Evolutionary conservation across 2,797 vertebrate genomes (phyloP), one percentile per base, ranked within the genome.

Genomic region (Oophaga sylvatica): DNA sequence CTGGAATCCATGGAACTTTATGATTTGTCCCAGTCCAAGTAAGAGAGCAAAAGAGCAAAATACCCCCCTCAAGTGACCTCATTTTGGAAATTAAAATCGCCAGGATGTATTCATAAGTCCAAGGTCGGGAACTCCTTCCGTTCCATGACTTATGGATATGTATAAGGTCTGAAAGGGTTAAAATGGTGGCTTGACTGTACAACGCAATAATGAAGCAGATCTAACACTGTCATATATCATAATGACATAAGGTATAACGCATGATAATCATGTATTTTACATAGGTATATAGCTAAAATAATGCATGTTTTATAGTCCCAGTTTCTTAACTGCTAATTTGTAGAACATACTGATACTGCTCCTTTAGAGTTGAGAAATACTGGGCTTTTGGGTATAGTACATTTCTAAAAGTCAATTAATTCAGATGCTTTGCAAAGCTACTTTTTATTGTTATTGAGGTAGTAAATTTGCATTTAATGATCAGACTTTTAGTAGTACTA

Each of bases 381-480:
- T 67, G 26, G n/a, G n/a, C 80, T 67, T 26, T 9, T 45, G 41
- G n/a, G 62, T 67, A 22, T 45, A 81, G 22, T 65, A 65, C 35
- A 70, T 81, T 16, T 45, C 35, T 65, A 48, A 81, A 65, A 65
- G n/a, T 26, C 60, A 81, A 65, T 67, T 81, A 81, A 53, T 67
- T 41, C 41, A 65, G 80, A 65, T 81, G 62, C 80, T 48, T 81
- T 53, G 63, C 63, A 81, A 45, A 13, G 35, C 48, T 71, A 83
- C 5, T 71, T 81, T 67, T 57, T 70, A 83, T 20, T 81, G 62
- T 67, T 53, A 65, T 68, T 48, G 41, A 60, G 63, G 80, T 81
- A 81, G 53, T 81, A 81, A 53, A 81, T 63, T 48, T 62, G 76
- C 16, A n/a, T 78, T 56, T 78, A 56, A 78, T 67, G 9, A 81